Conservation (phyloP, 1,140 invertebrate genomes). For the Lerema accius region DNA sequence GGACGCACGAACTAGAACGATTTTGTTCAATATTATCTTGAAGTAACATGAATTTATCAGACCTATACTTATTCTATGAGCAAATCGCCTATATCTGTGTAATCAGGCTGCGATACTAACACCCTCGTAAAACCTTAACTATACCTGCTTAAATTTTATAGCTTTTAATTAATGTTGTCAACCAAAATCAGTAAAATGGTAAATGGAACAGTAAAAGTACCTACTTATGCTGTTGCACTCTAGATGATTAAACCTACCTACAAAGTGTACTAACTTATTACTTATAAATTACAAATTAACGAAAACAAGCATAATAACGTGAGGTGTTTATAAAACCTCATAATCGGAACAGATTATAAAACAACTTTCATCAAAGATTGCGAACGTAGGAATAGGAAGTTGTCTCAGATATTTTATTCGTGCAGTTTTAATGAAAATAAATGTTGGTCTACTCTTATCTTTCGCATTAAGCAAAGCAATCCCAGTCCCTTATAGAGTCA, state of each 20-base stretch:
- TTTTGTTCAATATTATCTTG: constrained; percentile 3
- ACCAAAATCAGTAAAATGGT: too few species aligned
- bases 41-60: not conserved
- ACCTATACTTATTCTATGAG: not conserved
- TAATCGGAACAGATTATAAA: constrained; percentile 9
- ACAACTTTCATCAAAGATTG: constrained; percentile 18
- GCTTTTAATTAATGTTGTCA: too few species aligned
- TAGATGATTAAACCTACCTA: too few species aligned
- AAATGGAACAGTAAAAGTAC: too few species aligned
- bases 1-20: constrained; percentile 12
- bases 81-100: not conserved
- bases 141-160: too few species aligned
- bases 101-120: too few species aligned
- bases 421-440: constrained; percentile 31
- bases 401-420: constrained; percentile 19
- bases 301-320: too few species aligned
- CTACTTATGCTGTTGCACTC: too few species aligned
- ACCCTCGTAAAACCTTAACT: too few species aligned
- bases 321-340: too few species aligned
- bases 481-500: constrained; percentile 62
- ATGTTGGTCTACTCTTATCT: constrained; percentile 35
- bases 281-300: too few species aligned
- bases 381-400: constrained; percentile 20
- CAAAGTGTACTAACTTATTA: too few species aligned
- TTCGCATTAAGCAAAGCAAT: constrained; percentile 46